A percentile compares a stretch with the other conserved stretches of the same genome.
Evolutionary conservation across 2,797 vertebrate species (phyloP).

Genomic region (Falco rusticolus): DNA sequence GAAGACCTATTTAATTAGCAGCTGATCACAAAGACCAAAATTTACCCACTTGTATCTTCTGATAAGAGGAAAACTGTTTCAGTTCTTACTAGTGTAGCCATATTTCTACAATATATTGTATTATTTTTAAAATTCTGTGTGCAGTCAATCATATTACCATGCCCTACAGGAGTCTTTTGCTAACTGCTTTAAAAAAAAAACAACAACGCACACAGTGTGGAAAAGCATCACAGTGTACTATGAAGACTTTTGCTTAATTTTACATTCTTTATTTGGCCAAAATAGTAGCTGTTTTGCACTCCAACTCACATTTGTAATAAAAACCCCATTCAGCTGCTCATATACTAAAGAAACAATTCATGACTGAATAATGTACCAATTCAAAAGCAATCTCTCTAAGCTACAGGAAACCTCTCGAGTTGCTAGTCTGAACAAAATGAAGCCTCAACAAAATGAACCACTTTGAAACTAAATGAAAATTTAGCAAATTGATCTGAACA

Average conservation of each 20-base stretch:
- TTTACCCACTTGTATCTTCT: background rate
- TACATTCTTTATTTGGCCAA: slow-evolving; percentile 59
- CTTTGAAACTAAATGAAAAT: slow-evolving; percentile 73
- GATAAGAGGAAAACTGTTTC: background rate
- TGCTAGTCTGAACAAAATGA: slow-evolving; percentile 69
- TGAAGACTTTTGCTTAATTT: slow-evolving; percentile 43
- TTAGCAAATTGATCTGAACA: slow-evolving; percentile 66
- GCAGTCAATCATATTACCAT: slow-evolving; percentile 4
- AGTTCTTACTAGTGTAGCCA: background rate
- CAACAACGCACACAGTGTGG: background rate
- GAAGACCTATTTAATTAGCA: slow-evolving; percentile 21
- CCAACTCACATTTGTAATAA: slow-evolving; percentile 67
- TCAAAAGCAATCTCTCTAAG: slow-evolving; percentile 78
- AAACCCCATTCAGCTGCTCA: slow-evolving; percentile 67
- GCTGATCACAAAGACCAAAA: slow-evolving; percentile 1
- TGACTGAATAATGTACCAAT: slow-evolving; percentile 75
- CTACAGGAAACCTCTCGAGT: slow-evolving; percentile 74
- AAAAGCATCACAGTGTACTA: background rate
- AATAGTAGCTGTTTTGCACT: slow-evolving; percentile 59
- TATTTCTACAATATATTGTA: background rate
- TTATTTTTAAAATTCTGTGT: background rate
- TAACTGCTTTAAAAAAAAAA: background rate
- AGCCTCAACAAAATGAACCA: slow-evolving; percentile 60
- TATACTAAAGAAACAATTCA: slow-evolving; percentile 78
- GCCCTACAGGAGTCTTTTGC: slow-evolving; percentile 10